Base-by-base conservation (phyloP, 1,140 invertebrate genomes). In the Ctenoplectra terminalis region DNA sequence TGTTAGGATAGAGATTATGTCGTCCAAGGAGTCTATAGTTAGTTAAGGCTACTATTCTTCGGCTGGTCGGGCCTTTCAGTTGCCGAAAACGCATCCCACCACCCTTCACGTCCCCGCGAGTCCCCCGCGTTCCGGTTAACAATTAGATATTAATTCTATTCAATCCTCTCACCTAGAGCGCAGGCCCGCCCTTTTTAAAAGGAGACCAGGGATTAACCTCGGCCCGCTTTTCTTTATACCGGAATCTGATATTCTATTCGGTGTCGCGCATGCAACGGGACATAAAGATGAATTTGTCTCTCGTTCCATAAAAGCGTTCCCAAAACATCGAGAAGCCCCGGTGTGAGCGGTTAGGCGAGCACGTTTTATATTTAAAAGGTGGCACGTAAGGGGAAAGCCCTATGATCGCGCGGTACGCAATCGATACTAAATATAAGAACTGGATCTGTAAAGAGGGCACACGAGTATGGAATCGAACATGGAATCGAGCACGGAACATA, bases 101-200 rank as follows among this genome's bases (percentile, higher is more conserved):
- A 6, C 7, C 58, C 0, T 13, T 29, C 26, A 34, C 69, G 54
- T 8, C 37, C 40, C 23, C 64, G 46, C 23, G 7, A 48, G 46
- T 48, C 34, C n/a, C 48, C 15, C 61, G 50, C 63, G 63, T 54
- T 60, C 52, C 72, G 75, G 69, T 64, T 58, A 84, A 90, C 86
- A 90, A 90, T 90, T 90, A 88, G 83, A 90, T 87, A 89, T 90
- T 89, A 90, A 91, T 90, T 88, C 89, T 79, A 88, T 90, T 90
- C 83, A 86, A 63, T 56, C 61, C 50, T 54, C 67, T 67, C 77
- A 76, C 61, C 63, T 48, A 43, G 58, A 17, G 20, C 40, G n/a
- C 15, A 52, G 70, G 46, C 63, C 52, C 15, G 8, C 17, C 43
- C 37, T 66, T 48, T 31, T 72, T 69, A 64, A 82, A 40, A 70